A percentile compares a stretch with the other conserved stretches of the same genome.
These are phyloP conservation scores for Sphenopsis melanotis DNA, from an alignment of 2,797 vertebrate genomes.

Conservation along the genomic window DNA sequence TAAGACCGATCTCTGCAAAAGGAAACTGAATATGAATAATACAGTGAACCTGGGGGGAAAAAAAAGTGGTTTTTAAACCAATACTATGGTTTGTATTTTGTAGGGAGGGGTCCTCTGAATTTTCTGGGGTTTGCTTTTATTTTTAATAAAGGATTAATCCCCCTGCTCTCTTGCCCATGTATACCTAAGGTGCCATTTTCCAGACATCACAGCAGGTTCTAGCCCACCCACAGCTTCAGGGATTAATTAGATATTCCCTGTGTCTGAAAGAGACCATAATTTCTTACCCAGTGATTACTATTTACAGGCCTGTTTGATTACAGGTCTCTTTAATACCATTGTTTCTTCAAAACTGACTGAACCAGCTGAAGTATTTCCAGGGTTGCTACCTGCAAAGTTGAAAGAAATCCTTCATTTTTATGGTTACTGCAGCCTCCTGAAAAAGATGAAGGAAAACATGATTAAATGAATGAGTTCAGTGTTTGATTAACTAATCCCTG, in stretches of 20 bases:
- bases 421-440: background rate
- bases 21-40: background rate
- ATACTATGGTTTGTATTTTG: background rate
- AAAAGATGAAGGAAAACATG: background rate
- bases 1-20: background rate
- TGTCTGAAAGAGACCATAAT: background rate
- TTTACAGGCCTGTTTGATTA: slow-evolving; percentile 25
- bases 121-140: background rate
- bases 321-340: background rate
- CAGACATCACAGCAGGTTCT: background rate
- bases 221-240: background rate
- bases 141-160: background rate
- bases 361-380: background rate
- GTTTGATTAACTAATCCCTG: background rate
- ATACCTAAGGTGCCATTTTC: background rate
- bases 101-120: background rate
- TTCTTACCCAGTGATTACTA: background rate
- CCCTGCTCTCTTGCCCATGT: background rate
- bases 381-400: background rate
- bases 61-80: too few species aligned
- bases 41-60: fast-evolving
- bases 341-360: slow-evolving; percentile 1
- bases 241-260: background rate
- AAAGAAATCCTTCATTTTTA: background rate
- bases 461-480: background rate